A percentile compares a stretch with the other conserved stretches of the same genome.
phyloP scores from a whole-genome alignment of 2,888 invertebrate genomes.

The Pycnomerus fuliginosus region DNA sequence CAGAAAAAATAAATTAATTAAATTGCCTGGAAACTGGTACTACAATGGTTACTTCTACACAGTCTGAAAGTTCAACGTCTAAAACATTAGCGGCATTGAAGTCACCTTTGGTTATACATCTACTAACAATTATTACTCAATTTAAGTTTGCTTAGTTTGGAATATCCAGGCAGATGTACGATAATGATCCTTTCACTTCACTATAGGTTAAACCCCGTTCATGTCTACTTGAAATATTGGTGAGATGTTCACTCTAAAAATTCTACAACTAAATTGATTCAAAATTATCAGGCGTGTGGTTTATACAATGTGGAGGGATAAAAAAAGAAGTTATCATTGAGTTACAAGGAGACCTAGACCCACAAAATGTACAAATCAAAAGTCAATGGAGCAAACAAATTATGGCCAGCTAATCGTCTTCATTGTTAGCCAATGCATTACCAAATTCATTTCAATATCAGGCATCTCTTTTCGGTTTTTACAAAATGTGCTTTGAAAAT shows the following conservation, averaged over 20 bases:
- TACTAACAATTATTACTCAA: too few relatives aligned
- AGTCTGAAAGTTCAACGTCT: slow-evolving; percentile 13
- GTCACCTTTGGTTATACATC: background rate
- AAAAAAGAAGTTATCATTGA: slow-evolving; percentile 47
- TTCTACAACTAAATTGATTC: slow-evolving; percentile 21
- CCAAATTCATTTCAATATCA: too few relatives aligned
- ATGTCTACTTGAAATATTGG: background rate
- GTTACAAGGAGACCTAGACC: slow-evolving; percentile 38
- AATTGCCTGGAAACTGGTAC: background rate
- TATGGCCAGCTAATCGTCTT: background rate
- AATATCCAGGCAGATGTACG: background rate
- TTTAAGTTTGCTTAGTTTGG: too few relatives aligned
- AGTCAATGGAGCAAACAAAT: slow-evolving; percentile 1
- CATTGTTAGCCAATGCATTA: background rate
- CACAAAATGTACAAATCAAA: slow-evolving; percentile 28
- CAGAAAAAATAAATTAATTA: slow-evolving; percentile 33
- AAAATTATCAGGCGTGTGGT: slow-evolving; percentile 5
- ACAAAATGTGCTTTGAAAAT: slow-evolving; percentile 3
- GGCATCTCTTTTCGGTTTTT: background rate
- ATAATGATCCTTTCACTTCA: slow-evolving; percentile 12
- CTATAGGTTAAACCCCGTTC: background rate
- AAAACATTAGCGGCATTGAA: background rate
- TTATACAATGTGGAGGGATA: slow-evolving; percentile 30
- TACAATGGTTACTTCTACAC: slow-evolving; percentile 2
- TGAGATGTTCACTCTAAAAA: slow-evolving; percentile 21